Percentiles rank a stretch among this genome's conserved stretches.
phyloP scores from a whole-genome alignment of 2,888 invertebrate genomes.

The Pollenia amentaria region DNA sequence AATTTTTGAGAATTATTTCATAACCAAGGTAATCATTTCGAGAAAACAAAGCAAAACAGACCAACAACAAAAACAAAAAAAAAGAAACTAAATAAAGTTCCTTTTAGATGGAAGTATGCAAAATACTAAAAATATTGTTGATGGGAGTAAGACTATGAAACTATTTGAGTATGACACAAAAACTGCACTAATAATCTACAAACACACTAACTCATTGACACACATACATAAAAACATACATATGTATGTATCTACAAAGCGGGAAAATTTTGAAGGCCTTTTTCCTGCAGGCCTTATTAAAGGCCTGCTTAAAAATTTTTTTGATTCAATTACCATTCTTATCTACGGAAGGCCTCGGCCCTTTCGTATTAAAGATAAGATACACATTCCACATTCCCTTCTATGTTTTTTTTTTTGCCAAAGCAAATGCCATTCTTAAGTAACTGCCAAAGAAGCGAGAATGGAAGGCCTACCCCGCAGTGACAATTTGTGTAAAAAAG shows the following conservation, averaged over 20 bases:
- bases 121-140: slow-evolving; percentile 22
- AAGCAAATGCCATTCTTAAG: too few relatives aligned
- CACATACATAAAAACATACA: background rate
- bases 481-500: too few relatives aligned
- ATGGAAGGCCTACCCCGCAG: too few relatives aligned
- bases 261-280: too few relatives aligned
- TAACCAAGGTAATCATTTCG: slow-evolving; percentile 60
- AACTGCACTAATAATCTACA: slow-evolving; percentile 17
- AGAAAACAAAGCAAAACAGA: slow-evolving; percentile 32
- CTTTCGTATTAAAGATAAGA: too few relatives aligned
- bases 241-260: background rate
- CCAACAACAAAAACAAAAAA: slow-evolving; percentile 6
- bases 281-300: too few relatives aligned
- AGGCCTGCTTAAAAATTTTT: too few relatives aligned
- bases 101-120: slow-evolving; percentile 43
- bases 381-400: too few relatives aligned
- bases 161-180: slow-evolving; percentile 28
- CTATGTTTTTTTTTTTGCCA: too few relatives aligned
- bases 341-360: too few relatives aligned
- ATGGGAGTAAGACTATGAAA: slow-evolving; percentile 16
- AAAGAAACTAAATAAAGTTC: slow-evolving; percentile 35
- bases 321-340: too few relatives aligned
- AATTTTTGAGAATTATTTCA: slow-evolving; percentile 57
- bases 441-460: too few relatives aligned
- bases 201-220: slow-evolving; percentile 39